Base-by-base conservation (phyloP, 2,888 invertebrate genomes). In the Lomographa bimaculata region DNA sequence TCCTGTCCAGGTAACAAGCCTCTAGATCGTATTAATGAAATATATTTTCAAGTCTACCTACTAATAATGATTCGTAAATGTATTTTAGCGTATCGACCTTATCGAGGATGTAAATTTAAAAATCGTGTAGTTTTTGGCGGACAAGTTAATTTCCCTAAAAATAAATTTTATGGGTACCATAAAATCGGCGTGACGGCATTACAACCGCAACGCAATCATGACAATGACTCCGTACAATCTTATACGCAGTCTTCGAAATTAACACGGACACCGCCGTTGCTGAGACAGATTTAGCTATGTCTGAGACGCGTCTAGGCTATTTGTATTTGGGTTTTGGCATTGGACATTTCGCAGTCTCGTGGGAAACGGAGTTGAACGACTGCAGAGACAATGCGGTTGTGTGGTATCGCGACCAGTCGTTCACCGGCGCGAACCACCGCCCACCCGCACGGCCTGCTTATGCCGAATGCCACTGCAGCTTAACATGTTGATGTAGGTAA, bases 351-450 rank as follows among this genome's bases (percentile, higher is more conserved):
- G 72, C 75, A 75, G 78, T 74, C 79, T 83, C 86, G 86, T 90
- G 90, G 89, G 89, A 90, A 90, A 79, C 80, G 52, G 84, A 84
- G 89, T 87, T 87, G 89, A 89, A 87, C 85, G 87, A 89, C 89
- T 86, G 82, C 75, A 67, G 76, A 79, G 81, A 86, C 86, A 85
- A 86, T 85, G 82, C 80, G 76, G 73, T 71, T 73, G 76, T 75
- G 70, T 76, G 70, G 70, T 73, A 68, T 71, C 73, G 71, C 73
- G 67, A 74, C 69, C 70, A 72, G 73, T 74, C 74, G 76, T 75
- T 75, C 73, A 73, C 71, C 68, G 68, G 57, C 54, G 59, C 52
- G 60, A 58, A 60, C 63, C 60, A 47, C 70, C 76, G 72, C 75
- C 78, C 75, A 74, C 76, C 75, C 67, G 64, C 60, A 55, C 65